Base-by-base conservation (phyloP, 1,140 invertebrate species). In the Solenopsis invicta region DNA sequence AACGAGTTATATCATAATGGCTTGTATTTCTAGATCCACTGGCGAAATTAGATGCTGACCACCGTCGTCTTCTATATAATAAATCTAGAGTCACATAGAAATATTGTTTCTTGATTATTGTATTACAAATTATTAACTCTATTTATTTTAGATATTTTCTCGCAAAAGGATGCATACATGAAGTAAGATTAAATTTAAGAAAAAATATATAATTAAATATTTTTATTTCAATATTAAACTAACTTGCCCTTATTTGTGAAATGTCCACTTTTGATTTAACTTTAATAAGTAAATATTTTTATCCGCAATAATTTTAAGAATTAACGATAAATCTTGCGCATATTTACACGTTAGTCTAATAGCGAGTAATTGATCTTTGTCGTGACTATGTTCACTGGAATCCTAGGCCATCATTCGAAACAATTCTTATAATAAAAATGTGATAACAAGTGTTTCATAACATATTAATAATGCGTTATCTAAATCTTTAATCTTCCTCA, bases 261-360 rank as follows among this genome's bases (percentile, higher is more conserved):
- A 97, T 91, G 88, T 97, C 96, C 2, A 97, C 97, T 75, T 96
- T 96, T 97, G 94, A 90, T 98, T 96, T 29, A 99, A 94, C 64
- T 97, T 96, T 9, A 98, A 94, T 88, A 96, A 96, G 1, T 95
- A 92, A 0, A 95, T 95, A 71, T 97, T 96, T 62, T 97, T 96
- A 6, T 96, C 96, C 0, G 97, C 96, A 77, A 98, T 96, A 64
- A 98, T 96, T 93, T 97, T 97, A 0, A 99, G 95, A 87, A 98
- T 96, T 0, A 98, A 98, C 75, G 97, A 95, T 66, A 99, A 94
- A 95, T 99, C 99, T 88, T 97, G 96, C 2, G 98, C 98, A 93
- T 98, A 97, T 91, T 98, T 97, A 90, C 97, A 98, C 97, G 99
- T 98, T 0, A 99, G 99, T 2, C 99, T 99, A 45, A 98, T 96